Evolutionary conservation across 2,113 vertebrate genomes (phyloP), one percentile per base, ranked within the genome.

Genomic region (Seriola quinqueradiata): DNA sequence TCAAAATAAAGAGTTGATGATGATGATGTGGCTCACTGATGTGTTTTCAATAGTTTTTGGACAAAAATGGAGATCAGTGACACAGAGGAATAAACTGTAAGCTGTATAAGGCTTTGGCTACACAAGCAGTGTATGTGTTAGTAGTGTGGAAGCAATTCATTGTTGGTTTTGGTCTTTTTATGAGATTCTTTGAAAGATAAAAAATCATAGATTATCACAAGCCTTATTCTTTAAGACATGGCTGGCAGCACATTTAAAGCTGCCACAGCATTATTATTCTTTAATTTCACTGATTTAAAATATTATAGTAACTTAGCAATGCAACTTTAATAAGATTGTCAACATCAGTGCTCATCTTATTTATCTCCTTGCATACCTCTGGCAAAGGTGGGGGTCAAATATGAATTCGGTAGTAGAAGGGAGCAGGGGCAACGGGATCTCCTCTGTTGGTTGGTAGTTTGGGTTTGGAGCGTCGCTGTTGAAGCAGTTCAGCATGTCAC

Each of bases 311-410:
- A 42, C 8, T 8, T 42, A 19, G 48, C 9, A 17, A 68, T 48
- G 14, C 19, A 50, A 5, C 19, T 36, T n/a, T 42, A 55, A 3
- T 13, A 4, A 50, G n/a, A 55, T 23, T 69, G 25, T 32, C 48
- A 73, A 44, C 12, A 70, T 32, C 23, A 65, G 5, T 14, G 11
- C 4, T 52, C 2, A 42, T 55, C 36, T 34, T 12, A 71, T 23
- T 17, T 1, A 17, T 65, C 66, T 64, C 36, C 46, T n/a, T 23
- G 5, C 71, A 38, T 86, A 94, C 93, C 92, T 85, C 12, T 52
- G 58, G 58, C 95, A 96, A 28, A 21, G 75, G 48, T 11, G 71
- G 25, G 66, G 77, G 66, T 95, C 85, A 78, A 93, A 95, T 75
- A 1, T 75, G 84, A 95, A 95, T 36, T 5, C 21, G 25, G 1